Conservation (phyloP, 2,888 invertebrate species). For the Dioctria linearis region DNA sequence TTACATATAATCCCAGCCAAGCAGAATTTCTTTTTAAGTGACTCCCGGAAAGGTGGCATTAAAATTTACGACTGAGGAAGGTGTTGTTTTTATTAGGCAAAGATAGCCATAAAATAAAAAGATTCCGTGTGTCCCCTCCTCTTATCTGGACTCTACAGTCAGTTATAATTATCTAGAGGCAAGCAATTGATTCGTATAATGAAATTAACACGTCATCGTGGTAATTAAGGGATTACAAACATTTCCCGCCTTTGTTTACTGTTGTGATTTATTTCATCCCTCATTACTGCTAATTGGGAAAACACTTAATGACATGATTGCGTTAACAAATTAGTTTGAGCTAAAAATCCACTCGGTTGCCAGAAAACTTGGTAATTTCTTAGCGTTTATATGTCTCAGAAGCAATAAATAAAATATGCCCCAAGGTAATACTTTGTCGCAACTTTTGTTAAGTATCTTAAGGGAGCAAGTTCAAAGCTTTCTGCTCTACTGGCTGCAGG, state of each 20-base stretch:
- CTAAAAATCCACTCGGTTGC: neutral
- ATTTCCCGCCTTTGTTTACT: constrained; percentile 20
- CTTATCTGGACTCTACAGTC: neutral
- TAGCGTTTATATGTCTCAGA: constrained; percentile 25
- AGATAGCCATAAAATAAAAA: constrained; percentile 36
- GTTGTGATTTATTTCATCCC: constrained; percentile 43
- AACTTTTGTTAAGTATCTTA: constrained; percentile 30
- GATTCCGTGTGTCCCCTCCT: constrained; percentile 10
- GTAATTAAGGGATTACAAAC: constrained; percentile 31
- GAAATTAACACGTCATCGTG: constrained; percentile 43
- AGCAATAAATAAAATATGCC: constrained; percentile 58
- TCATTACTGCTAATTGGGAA: constrained; percentile 52
- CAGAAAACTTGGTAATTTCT: constrained; percentile 11
- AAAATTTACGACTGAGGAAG: constrained; percentile 43
- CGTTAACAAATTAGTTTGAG: constrained; percentile 53
- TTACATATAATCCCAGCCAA: constrained; percentile 31
- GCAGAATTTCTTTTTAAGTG: constrained; percentile 27
- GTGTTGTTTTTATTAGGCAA: constrained; percentile 41
- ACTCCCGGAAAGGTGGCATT: constrained; percentile 38
- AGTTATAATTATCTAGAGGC: constrained; percentile 23
- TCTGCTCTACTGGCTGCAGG: constrained; percentile 1
- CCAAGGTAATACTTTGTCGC: constrained; percentile 55
- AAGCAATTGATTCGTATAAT: constrained; percentile 41
- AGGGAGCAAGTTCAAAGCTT: constrained; percentile 27
- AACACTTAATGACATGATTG: constrained; percentile 52